Percentiles rank a stretch among this genome's conserved stretches.
Conservation (phyloP, 2,797 vertebrate species). For the Myotis findleyi region DNA sequence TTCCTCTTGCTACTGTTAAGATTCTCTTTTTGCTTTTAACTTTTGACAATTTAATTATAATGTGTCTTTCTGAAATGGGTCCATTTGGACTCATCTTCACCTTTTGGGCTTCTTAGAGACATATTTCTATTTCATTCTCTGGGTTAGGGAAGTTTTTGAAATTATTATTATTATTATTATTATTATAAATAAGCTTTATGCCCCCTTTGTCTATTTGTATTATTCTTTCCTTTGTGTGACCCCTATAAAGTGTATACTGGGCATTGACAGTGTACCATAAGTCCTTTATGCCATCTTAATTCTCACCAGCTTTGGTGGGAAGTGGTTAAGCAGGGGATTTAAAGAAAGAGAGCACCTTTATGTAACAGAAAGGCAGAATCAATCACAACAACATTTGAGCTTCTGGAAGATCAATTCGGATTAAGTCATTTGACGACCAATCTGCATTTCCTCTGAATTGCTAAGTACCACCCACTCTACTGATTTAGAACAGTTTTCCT, state of each 20-base stretch:
- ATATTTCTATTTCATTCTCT: neutral
- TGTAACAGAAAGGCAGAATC: constrained; percentile 58
- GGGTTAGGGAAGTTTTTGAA: neutral
- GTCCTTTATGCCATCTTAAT: neutral
- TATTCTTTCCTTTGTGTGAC: neutral
- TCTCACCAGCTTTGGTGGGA: neutral
- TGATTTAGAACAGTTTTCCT: constrained; percentile 64
- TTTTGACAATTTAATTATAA: neutral
- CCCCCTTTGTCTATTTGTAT: neutral
- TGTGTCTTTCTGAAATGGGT: neutral
- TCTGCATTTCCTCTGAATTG: constrained; percentile 63
- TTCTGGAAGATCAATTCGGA: constrained; percentile 49
- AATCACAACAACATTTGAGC: constrained; percentile 64
- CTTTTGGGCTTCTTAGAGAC: neutral
- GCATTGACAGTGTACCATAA: neutral
- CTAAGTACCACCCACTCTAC: constrained; percentile 77
- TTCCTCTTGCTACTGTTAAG: neutral
- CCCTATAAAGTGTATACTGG: neutral
- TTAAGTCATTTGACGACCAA: constrained; percentile 61
- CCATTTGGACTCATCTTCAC: neutral
- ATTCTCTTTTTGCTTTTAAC: neutral
- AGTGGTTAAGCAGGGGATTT: neutral
- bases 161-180: neutral
- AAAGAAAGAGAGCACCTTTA: constrained; percentile 17
- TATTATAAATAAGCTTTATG: neutral